Conservation (phyloP, 2,888 invertebrate genomes). For the Blastobasis adustella region DNA sequence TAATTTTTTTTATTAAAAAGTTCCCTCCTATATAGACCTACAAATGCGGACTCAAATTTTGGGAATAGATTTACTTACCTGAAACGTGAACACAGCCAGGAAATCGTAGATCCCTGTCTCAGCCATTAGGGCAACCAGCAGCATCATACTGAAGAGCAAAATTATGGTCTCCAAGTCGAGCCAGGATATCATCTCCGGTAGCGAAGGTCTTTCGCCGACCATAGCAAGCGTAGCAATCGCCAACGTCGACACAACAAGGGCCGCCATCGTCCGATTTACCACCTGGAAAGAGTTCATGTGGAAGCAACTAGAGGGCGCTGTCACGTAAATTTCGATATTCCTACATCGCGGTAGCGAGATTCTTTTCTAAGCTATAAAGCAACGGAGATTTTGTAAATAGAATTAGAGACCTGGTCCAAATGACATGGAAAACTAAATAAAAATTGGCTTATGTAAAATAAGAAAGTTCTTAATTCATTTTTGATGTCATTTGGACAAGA, state of each 20-base stretch:
- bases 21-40: background rate
- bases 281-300: conserved; percentile 60
- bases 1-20: background rate
- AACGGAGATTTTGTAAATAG: no score
- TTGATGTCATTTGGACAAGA: no score
- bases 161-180: conserved; percentile 85
- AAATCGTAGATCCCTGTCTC: conserved; percentile 92
- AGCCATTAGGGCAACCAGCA: conserved; percentile 85
- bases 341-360: no score
- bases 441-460: no score
- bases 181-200: conserved; percentile 85
- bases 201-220: conserved; percentile 82
- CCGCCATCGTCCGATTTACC: conserved; percentile 86
- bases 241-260: conserved; percentile 83
- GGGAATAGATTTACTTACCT: conserved; percentile 55
- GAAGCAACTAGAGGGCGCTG: no score
- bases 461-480: no score
- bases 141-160: conserved; percentile 90
- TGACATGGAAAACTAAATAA: no score
- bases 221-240: conserved; percentile 82
- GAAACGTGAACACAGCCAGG: conserved; percentile 83
- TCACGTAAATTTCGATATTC: no score
- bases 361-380: no score
- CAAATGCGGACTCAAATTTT: background rate
- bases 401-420: no score